Percentiles rank a stretch among this genome's conserved stretches.
Evolutionary conservation across 1,140 invertebrate genomes (phyloP).

Genomic region (Monochamus saltuarius): DNA sequence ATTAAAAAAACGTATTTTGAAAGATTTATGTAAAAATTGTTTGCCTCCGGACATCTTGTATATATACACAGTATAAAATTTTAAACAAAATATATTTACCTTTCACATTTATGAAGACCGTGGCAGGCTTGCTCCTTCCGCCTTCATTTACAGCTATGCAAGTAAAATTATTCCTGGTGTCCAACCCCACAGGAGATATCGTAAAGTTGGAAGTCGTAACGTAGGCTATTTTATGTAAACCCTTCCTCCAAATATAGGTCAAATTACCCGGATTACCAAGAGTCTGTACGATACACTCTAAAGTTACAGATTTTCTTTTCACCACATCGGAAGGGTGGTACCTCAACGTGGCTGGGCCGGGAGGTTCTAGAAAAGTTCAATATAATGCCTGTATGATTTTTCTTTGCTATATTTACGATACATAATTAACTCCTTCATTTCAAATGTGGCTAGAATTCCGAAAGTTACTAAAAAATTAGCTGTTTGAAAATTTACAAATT

Average conservation of each 20-base stretch:
- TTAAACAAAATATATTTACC: no score
- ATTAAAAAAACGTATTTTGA: no score
- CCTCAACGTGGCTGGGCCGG: conserved; percentile 34
- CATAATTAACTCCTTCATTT: conserved; percentile 71
- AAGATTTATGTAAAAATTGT: no score
- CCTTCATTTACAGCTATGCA: conserved; percentile 81
- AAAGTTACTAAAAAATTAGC: no score
- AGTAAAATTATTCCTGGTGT: conserved; percentile 82
- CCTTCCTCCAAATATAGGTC: conserved; percentile 76
- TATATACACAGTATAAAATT: no score
- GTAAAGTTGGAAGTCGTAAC: conserved; percentile 72
- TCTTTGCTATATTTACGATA: conserved; percentile 64
- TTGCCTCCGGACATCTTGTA: no score
- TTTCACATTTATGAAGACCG: conserved; percentile 73
- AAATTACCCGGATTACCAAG: conserved; percentile 74
- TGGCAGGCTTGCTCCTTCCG: conserved; percentile 72
- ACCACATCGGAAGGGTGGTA: conserved; percentile 69
- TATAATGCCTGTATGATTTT: neutral
- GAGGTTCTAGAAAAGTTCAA: conserved; percentile 38
- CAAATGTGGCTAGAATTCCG: no score
- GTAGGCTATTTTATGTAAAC: conserved; percentile 69
- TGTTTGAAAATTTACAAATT: no score
- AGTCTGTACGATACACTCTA: conserved; percentile 80
- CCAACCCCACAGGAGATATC: conserved; percentile 76
- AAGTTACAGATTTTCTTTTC: conserved; percentile 74